phyloP scores from a whole-genome alignment of 2,113 vertebrate genomes.

The Propithecus coquereli region DNA sequence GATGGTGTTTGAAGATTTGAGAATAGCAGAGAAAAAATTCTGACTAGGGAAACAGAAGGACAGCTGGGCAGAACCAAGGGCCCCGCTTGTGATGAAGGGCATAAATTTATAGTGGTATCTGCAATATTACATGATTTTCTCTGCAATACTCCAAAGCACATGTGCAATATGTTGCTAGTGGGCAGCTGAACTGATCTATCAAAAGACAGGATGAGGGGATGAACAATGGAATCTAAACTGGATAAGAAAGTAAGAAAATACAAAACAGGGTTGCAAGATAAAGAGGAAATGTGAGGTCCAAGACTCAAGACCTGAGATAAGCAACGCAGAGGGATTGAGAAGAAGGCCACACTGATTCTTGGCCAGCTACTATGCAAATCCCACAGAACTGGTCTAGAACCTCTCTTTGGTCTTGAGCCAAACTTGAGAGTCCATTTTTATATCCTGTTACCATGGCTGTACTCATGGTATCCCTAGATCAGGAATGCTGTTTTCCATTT shows the following conservation, averaged over 20 bases:
- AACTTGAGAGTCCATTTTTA: neutral
- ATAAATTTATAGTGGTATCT: neutral
- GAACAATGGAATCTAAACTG: neutral
- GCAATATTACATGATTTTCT: neutral
- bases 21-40: neutral
- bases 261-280: neutral
- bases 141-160: neutral
- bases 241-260: neutral
- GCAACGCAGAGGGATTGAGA: neutral
- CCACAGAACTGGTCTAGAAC: neutral
- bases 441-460: neutral
- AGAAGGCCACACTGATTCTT: neutral
- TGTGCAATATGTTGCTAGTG: neutral
- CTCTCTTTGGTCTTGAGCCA: neutral
- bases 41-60: neutral
- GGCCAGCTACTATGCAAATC: neutral
- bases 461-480: neutral
- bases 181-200: neutral
- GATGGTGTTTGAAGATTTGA: neutral
- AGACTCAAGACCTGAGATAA: neutral
- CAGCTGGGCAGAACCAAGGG: neutral
- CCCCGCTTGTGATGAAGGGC: neutral
- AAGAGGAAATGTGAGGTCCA: neutral
- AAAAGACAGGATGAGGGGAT: neutral
- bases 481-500: neutral